Base-by-base conservation (phyloP, 2,113 vertebrate genomes). In the Nipponia nippon region DNA sequence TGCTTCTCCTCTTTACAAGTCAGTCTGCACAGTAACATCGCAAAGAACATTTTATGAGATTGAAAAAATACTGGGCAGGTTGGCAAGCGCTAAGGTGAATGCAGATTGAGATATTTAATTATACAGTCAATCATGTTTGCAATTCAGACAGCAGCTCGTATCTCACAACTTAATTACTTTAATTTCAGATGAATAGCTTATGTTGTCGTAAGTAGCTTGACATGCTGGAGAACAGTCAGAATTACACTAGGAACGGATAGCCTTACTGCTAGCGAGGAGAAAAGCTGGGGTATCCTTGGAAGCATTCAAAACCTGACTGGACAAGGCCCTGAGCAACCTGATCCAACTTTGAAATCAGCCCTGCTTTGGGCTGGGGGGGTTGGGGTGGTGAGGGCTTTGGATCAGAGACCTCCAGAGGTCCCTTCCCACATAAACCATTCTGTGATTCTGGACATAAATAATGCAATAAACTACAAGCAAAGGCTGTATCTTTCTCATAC, bases 81-180 rank as follows among this genome's bases (percentile, higher is more conserved):
- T 94, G 89, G 87, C 80, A 97, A 94, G 95, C 77, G 90, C 38
- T 40, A 91, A 97, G 92, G 89, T 94, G 90, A 96, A 96, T 30
- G 71, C 85, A 75, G 82, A 91, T 85, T 77, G 63, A 90, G 89
- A 46, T 94, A 78, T 88, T 97, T 96, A 98, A 98, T 97, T 97
- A 96, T 34, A 90, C 16, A 21, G 89, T 97, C 95, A 93, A 96
- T 97, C 97, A 96, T 40, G 86, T 89, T 92, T 87, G 95, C 96
- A 97, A 97, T 88, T 96, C 97, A 97, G 96, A 96, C 94, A 93
- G 97, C 81, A 92, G 89, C 94, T 97, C 92, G 77, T 89, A 79
- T 93, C 95, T 97, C 96, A 90, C 34, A 67, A 46, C 75, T 89
- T 97, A 97, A 98, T 98, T 94, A 83, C 94, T 97, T 97, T 96